Conservation (phyloP, 2,113 vertebrate species). For the Zeus faber region DNA sequence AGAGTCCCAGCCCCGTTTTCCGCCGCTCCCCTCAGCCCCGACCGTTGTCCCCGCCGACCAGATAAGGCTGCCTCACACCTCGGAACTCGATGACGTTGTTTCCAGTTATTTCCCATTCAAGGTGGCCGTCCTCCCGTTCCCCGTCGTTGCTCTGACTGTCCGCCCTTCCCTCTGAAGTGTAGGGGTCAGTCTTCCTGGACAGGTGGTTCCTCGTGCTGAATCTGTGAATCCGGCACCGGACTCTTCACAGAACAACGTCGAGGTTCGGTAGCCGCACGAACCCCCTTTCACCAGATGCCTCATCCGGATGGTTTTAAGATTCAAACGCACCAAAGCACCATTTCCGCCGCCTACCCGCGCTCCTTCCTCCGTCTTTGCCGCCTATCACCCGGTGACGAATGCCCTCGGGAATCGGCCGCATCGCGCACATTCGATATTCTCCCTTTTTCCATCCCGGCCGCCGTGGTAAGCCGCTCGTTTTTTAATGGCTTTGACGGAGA, state of each 20-base stretch:
- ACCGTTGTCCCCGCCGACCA: not conserved
- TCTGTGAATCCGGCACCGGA: too few relatives aligned
- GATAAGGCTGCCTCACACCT: not conserved
- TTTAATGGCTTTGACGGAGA: not conserved
- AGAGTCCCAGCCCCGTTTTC: conserved; percentile 34
- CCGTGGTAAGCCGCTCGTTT: not conserved
- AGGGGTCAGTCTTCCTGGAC: too few relatives aligned
- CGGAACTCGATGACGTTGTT: conserved; percentile 41
- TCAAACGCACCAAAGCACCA: too few relatives aligned
- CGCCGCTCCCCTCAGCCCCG: conserved; percentile 40
- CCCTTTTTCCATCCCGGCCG: not conserved
- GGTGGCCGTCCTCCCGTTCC: conserved; percentile 5
- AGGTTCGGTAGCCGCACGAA: too few relatives aligned
- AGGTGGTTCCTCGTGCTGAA: too few relatives aligned
- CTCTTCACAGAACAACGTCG: too few relatives aligned
- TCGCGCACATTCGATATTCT: not conserved
- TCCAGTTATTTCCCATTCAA: conserved; percentile 50
- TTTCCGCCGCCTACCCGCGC: too few relatives aligned
- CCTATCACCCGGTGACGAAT: too few relatives aligned
- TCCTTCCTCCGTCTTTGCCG: too few relatives aligned
- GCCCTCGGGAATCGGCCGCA: not conserved
- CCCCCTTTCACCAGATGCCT: too few relatives aligned
- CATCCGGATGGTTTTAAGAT: too few relatives aligned
- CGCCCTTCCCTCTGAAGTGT: not conserved
- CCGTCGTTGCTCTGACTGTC: not conserved